Percentiles rank a stretch among this genome's conserved stretches.
Conservation (phyloP, 2,888 invertebrate genomes). For the Dolichomitus sp. region DNA sequence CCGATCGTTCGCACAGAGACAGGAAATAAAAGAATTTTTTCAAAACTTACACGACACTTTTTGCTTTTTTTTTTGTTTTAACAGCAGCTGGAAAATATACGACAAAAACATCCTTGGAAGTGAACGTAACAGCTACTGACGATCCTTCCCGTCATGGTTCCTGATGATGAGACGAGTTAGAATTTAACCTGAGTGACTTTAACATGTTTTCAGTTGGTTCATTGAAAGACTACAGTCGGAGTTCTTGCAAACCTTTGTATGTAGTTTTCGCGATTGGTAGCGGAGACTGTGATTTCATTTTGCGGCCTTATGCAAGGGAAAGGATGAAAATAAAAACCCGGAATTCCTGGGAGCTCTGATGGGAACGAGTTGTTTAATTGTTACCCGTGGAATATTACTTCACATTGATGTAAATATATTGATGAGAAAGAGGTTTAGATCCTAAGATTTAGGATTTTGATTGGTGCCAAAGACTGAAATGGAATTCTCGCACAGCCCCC, state of each 20-base stretch:
- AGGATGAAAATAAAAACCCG: not conserved
- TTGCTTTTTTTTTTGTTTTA: not conserved
- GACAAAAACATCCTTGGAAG: too few relatives aligned
- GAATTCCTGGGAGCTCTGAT: not conserved
- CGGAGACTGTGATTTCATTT: too few relatives aligned
- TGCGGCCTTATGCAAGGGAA: too few relatives aligned
- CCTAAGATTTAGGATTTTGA: not conserved
- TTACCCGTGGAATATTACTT: not conserved
- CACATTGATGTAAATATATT: conserved; percentile 26
- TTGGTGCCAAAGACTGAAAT: conserved; percentile 31
- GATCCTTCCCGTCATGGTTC: too few relatives aligned
- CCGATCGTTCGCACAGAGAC: conserved; percentile 3
- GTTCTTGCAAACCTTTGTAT: too few relatives aligned
- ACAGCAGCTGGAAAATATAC: too few relatives aligned
- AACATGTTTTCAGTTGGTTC: too few relatives aligned
- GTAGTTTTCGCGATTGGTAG: too few relatives aligned
- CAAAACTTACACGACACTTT: conserved; percentile 1
- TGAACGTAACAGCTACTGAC: too few relatives aligned
- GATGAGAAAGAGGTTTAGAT: conserved; percentile 1
- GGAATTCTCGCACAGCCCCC: not conserved
- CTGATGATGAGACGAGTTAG: too few relatives aligned
- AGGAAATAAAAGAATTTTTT: conserved; percentile 32
- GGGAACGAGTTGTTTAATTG: not conserved
- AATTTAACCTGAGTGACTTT: too few relatives aligned
- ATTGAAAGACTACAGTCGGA: too few relatives aligned